These are phyloP conservation scores for Scaptomyza hsui DNA, from an alignment of 1,140 invertebrate species.

Conservation along the genomic window DNA sequence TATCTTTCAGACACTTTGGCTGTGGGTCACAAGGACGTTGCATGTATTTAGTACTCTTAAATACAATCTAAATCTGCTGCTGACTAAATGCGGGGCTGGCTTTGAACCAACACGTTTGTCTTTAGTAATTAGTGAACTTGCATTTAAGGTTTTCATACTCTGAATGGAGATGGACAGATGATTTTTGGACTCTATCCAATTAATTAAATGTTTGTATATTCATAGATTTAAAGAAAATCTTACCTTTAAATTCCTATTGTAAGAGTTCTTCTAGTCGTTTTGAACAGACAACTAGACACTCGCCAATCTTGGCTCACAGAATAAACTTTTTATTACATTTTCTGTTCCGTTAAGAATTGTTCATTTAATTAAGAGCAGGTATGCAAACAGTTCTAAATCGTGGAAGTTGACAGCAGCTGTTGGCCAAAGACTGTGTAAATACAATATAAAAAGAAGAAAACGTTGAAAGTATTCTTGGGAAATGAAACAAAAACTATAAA, in stretches of 20 bases:
- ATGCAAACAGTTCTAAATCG: not conserved
- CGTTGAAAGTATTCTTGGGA: not conserved
- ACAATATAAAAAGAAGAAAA: not conserved
- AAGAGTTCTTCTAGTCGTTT: too few relatives aligned
- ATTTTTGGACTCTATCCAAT: not conserved
- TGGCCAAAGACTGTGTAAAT: not conserved
- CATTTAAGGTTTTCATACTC: constrained; percentile 33
- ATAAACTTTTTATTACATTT: too few relatives aligned
- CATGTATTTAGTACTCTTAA: constrained; percentile 4
- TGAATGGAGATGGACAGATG: not conserved
- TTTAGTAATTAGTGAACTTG: constrained; percentile 65
- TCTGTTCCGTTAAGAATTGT: not conserved
- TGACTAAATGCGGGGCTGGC: constrained; percentile 15
- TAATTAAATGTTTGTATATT: not conserved
- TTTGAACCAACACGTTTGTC: constrained; percentile 43
- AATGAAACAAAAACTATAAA: not conserved
- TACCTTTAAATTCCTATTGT: too few relatives aligned
- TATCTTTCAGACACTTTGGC: constrained; percentile 28
- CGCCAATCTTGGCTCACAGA: too few relatives aligned
- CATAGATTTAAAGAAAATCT: not conserved
- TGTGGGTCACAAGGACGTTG: constrained; percentile 70
- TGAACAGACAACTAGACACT: too few relatives aligned
- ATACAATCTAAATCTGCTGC: constrained; percentile 66
- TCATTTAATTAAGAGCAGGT: not conserved
- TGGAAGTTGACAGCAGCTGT: not conserved